phyloP scores from a whole-genome alignment of 2,888 invertebrate species.

The Drosophila fungiperda region DNA sequence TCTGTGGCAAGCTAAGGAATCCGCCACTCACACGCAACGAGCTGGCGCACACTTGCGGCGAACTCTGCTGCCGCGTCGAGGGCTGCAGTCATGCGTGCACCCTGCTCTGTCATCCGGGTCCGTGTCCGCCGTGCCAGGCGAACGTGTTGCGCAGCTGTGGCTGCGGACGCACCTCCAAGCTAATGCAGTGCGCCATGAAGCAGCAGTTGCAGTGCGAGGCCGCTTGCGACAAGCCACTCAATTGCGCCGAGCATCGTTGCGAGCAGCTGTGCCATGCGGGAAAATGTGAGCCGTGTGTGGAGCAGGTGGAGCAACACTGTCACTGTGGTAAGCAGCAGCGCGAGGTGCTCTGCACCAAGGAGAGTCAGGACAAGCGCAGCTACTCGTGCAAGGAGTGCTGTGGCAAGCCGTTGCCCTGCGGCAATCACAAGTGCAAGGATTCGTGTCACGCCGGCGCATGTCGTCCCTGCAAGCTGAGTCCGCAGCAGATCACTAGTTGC shows the following conservation, averaged over 20 bases:
- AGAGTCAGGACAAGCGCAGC: constrained; percentile 84
- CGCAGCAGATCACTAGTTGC: constrained; percentile 88
- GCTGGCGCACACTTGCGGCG: constrained; percentile 96
- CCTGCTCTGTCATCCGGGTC: constrained; percentile 96
- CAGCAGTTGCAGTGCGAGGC: constrained; percentile 90
- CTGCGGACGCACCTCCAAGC: constrained; percentile 90
- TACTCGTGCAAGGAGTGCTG: constrained; percentile 89
- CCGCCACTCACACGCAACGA: constrained; percentile 92
- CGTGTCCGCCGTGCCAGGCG: constrained; percentile 95
- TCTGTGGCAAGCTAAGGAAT: constrained; percentile 92
- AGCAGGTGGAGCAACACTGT: constrained; percentile 89
- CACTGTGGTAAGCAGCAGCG: constrained; percentile 89
- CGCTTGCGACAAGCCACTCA: constrained; percentile 90
- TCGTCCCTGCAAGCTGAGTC: constrained; percentile 88
- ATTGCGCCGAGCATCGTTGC: constrained; percentile 93
- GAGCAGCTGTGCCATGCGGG: constrained; percentile 91
- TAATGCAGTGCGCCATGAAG: constrained; percentile 90
- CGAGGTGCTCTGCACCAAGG: constrained; percentile 88
- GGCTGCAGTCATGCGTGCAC: constrained; percentile 89
- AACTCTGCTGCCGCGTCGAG: constrained; percentile 89
- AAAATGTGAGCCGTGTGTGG: constrained; percentile 90
- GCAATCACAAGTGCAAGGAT: constrained; percentile 89
- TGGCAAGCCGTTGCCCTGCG: constrained; percentile 87
- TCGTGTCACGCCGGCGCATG: constrained; percentile 90
- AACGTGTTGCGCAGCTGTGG: constrained; percentile 91